A percentile compares a stretch with the other conserved stretches of the same genome.
phyloP scores from a whole-genome alignment of 2,888 invertebrate genomes.

The Cerceris ruficornis region DNA sequence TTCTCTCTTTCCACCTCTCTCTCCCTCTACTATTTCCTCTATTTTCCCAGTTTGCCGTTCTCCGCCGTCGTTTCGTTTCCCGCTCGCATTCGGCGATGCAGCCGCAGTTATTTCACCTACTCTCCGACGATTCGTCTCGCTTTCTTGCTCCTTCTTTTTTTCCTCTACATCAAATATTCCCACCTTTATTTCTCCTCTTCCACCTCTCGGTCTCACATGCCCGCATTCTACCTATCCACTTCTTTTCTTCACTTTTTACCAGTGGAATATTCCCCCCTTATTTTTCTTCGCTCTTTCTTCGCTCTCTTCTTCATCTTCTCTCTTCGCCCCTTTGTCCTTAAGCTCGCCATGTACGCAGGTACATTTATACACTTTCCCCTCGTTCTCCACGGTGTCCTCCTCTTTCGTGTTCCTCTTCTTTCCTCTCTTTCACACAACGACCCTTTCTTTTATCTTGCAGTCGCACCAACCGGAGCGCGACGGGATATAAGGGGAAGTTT shows the following conservation, averaged over 20 bases:
- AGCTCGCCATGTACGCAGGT: constrained; percentile 3
- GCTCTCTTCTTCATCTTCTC: no score
- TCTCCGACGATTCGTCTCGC: constrained; percentile 47
- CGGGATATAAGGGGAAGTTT: constrained; percentile 41
- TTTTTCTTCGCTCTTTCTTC: no score
- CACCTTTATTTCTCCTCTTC: no score
- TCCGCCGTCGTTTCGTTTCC: constrained; percentile 33
- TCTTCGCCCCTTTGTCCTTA: no score
- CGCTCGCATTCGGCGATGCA: constrained; percentile 28
- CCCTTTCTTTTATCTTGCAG: constrained; percentile 9
- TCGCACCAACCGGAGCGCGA: constrained; percentile 10
- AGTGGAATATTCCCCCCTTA: no score
- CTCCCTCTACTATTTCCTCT: constrained; percentile 1
- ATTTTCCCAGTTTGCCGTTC: constrained; percentile 25
- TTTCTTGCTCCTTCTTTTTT: constrained; percentile 25
- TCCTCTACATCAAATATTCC: background rate
- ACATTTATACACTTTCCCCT: constrained; percentile 13
- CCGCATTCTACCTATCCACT: no score
- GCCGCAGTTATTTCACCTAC: background rate
- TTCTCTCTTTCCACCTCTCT: constrained; percentile 1
- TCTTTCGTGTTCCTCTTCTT: background rate
- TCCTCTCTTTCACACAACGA: background rate
- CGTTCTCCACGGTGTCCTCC: background rate
- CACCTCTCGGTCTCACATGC: no score
- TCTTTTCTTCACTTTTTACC: no score